A percentile compares a stretch with the other conserved stretches of the same genome.
phyloP scores from a whole-genome alignment of 2,113 vertebrate species.

The Poeciliopsis retropinna region DNA sequence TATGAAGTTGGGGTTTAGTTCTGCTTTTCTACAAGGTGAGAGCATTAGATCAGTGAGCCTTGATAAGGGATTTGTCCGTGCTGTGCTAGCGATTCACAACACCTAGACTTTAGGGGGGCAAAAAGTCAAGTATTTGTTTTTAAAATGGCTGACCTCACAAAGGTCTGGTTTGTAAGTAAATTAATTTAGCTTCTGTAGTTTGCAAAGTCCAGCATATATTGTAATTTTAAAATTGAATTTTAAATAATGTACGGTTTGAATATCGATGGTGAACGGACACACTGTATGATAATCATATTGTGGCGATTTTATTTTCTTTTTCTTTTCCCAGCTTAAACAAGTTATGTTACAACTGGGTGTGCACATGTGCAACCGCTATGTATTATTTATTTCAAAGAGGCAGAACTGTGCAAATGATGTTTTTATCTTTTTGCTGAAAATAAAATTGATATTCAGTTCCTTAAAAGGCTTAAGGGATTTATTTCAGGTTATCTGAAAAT shows the following conservation, averaged over 20 bases:
- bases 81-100: slow-evolving; percentile 47
- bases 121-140: slow-evolving; percentile 32
- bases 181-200: slow-evolving; percentile 71
- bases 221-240: slow-evolving; percentile 49
- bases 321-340: slow-evolving; percentile 37
- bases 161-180: slow-evolving; percentile 63
- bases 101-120: slow-evolving; percentile 20
- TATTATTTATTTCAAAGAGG: slow-evolving; percentile 77
- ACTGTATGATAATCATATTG: slow-evolving; percentile 70
- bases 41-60: slow-evolving; percentile 13
- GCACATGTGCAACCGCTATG: slow-evolving; percentile 70
- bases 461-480: slow-evolving; percentile 50
- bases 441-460: slow-evolving; percentile 78
- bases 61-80: slow-evolving; percentile 27
- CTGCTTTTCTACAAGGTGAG: slow-evolving; percentile 44
- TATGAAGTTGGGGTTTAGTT: slow-evolving; percentile 47
- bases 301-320: slow-evolving; percentile 30
- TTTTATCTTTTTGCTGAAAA: slow-evolving; percentile 79
- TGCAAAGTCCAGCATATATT: slow-evolving; percentile 63
- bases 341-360: slow-evolving; percentile 69
- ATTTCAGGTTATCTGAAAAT: slow-evolving; percentile 28
- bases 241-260: slow-evolving; percentile 54
- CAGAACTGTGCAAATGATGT: slow-evolving; percentile 77
- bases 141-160: slow-evolving; percentile 40
- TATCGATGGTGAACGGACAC: slow-evolving; percentile 53